Evolutionary conservation across 2,888 invertebrate genomes (phyloP).

Genomic region (Zeuzera pyrina): DNA sequence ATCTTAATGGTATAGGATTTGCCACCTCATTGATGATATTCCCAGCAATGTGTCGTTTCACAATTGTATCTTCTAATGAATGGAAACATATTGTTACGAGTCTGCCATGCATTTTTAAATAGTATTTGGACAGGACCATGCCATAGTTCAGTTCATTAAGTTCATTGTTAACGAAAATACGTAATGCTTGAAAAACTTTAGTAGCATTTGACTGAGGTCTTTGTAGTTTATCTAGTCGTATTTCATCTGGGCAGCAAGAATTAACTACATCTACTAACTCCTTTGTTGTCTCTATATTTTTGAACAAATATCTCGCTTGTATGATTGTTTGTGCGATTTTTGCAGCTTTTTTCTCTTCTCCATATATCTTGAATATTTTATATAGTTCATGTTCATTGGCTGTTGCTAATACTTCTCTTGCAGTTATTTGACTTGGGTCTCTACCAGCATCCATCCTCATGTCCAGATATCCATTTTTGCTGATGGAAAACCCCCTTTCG

Average conservation of each 20-base stretch:
- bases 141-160: constrained; percentile 95
- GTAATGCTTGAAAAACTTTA: constrained; percentile 92
- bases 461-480: constrained; percentile 89
- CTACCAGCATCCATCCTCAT: constrained; percentile 95
- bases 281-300: constrained; percentile 84
- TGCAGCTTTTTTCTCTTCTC: constrained; percentile 90
- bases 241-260: constrained; percentile 71
- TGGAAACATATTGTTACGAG: constrained; percentile 91
- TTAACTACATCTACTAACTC: constrained; percentile 85
- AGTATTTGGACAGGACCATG: constrained; percentile 82
- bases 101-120: constrained; percentile 83
- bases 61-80: constrained; percentile 93
- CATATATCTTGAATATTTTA: constrained; percentile 91
- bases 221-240: constrained; percentile 80
- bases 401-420: constrained; percentile 88
- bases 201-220: constrained; percentile 88
- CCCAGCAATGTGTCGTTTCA: constrained; percentile 90
- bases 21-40: constrained; percentile 81
- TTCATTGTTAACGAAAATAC: constrained; percentile 97
- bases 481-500: constrained; percentile 88
- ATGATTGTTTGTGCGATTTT: constrained; percentile 91
- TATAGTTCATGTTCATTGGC: constrained; percentile 84
- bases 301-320: constrained; percentile 84
- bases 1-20: constrained; percentile 81
- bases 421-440: constrained; percentile 82